Evolutionary conservation across 1,140 invertebrate species (phyloP).

Genomic region (Cyphomyrmex costatus): DNA sequence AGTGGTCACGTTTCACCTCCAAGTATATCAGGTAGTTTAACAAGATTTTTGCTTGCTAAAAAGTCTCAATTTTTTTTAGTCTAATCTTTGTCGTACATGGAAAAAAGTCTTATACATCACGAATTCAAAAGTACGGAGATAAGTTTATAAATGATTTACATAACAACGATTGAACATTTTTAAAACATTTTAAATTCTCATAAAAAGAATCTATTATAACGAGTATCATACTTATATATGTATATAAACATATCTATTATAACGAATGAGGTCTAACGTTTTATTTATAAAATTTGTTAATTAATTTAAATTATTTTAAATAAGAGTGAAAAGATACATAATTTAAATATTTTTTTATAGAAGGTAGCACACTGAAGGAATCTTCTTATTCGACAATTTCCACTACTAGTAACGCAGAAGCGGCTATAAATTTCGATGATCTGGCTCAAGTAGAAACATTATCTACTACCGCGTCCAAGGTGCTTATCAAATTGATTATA

Average conservation of each 20-base stretch:
- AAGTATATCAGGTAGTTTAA: constrained; percentile 74
- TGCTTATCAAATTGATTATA: constrained; percentile 66
- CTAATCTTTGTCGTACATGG: neutral
- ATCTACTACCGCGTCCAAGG: constrained; percentile 85
- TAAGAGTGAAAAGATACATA: neutral
- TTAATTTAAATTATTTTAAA: neutral
- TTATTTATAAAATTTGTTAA: neutral
- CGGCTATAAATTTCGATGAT: constrained; percentile 84
- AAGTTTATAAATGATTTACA: neutral
- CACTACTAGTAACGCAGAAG: constrained; percentile 78
- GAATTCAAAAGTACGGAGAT: neutral
- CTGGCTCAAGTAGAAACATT: constrained; percentile 83
- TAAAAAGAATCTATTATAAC: neutral
- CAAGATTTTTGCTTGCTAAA: neutral
- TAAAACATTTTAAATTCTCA: neutral
- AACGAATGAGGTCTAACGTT: neutral
- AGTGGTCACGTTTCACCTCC: constrained; percentile 73
- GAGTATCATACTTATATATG: too few species aligned
- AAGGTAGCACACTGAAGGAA: constrained; percentile 65
- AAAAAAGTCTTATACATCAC: neutral
- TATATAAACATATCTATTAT: neutral
- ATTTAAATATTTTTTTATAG: constrained; percentile 62
- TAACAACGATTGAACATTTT: neutral
- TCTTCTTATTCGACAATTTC: constrained; percentile 69
- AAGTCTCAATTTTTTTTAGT: neutral